These are phyloP conservation scores for Morpho deidamia DNA, from an alignment of 2,888 invertebrate genomes.

Conservation along the genomic window DNA sequence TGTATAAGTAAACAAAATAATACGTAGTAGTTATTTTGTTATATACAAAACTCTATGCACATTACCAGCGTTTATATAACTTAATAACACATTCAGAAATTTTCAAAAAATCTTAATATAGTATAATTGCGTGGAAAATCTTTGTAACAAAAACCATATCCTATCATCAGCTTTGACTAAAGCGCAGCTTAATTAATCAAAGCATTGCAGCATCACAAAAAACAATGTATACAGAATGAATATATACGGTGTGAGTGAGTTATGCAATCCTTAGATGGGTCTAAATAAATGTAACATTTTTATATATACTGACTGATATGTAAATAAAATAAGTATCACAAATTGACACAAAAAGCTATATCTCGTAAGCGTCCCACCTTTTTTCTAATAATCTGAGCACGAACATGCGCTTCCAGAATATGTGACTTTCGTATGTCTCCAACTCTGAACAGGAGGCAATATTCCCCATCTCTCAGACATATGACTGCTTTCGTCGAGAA, in stretches of 20 bases:
- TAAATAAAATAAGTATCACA: slow-evolving; percentile 11
- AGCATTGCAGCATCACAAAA: neutral
- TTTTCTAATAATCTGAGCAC: slow-evolving; percentile 95
- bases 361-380: slow-evolving; percentile 79
- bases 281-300: slow-evolving; percentile 33
- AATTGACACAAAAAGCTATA: slow-evolving; percentile 8
- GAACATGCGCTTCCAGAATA: slow-evolving; percentile 97
- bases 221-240: slow-evolving; percentile 3
- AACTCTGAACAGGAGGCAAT: slow-evolving; percentile 95
- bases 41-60: neutral
- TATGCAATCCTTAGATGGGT: slow-evolving; percentile 60
- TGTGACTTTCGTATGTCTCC: slow-evolving; percentile 98
- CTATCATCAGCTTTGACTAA: neutral
- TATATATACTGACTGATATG: neutral
- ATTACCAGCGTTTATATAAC: too few species aligned
- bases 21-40: neutral
- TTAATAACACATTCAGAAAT: neutral
- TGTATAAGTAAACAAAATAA: neutral
- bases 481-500: slow-evolving; percentile 96
- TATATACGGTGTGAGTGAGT: slow-evolving; percentile 23
- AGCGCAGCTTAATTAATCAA: neutral
- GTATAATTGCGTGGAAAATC: neutral
- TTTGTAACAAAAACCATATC: neutral
- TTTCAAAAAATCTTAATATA: neutral
- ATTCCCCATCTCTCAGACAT: slow-evolving; percentile 93